Base-by-base conservation (phyloP, 2,888 invertebrate species). In the Cistogaster globosa region DNA sequence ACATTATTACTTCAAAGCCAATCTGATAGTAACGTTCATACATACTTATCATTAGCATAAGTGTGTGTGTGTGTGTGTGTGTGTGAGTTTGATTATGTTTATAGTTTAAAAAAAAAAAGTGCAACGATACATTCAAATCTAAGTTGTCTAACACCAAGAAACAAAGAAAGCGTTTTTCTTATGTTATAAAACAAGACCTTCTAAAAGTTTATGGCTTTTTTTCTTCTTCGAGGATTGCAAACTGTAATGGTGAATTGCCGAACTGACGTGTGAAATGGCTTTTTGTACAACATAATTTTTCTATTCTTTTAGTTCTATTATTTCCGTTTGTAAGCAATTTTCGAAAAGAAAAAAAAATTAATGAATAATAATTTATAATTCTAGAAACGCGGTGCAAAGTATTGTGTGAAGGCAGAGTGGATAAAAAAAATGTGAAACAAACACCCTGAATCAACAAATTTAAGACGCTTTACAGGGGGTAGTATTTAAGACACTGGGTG, bases 381-480 rank as follows among this genome's bases (percentile, higher is more conserved):
- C 71, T 63, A 81, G 53, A 63, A 69, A 55, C 78, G 74, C 81
- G 58, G 78, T 63, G 81, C 58, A 18, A 20, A 16, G 38, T 18
- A 60, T 20, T 62, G 42, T 69, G 7, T 26, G n/a, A 48, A 38
- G 36, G 58, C 18, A 58, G 48, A 62, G 63, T n/a, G n/a, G n/a
- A n/a, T 26, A 45, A 53, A 68, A 36, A 63, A 74, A 42, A n/a
- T 2, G 7, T 60, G 3, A 68, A 74, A 72, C 32, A 72, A 85
- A 74, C 82, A 85, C 85, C 85, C 82, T 78, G 75, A 71, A 18
- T 62, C 36, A 38, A 32, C 20, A 38, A 63, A 48, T 48, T 68
- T 68, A n/a, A 45, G 78, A 60, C 63, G 78, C 78, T 78, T 84
- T 82, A 71, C 82, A 79, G 85, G 82, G 85, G 85, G 85, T 85